Evolutionary conservation across 2,113 vertebrate species (phyloP).

Genomic region (Oenanthe melanoleuca): DNA sequence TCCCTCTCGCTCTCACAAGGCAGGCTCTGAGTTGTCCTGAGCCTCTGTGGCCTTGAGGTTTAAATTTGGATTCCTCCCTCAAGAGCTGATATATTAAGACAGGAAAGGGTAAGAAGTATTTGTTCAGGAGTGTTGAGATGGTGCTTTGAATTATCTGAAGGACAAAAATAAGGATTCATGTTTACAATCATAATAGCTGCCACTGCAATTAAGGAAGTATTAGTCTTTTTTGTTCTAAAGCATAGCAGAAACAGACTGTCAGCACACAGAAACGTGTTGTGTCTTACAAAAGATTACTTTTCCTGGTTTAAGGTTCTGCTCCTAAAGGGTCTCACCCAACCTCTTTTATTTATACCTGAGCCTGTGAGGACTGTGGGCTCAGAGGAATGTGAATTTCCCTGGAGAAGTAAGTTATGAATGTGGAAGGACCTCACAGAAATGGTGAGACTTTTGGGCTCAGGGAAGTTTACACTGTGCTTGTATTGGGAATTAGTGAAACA

Average conservation of each 20-base stretch:
- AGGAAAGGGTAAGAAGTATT: not conserved
- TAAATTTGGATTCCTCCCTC: conserved; percentile 12
- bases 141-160: not conserved
- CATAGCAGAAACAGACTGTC: not conserved
- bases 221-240: not conserved
- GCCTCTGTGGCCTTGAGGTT: not conserved
- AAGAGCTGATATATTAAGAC: not conserved
- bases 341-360: not conserved
- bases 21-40: not conserved
- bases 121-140: not conserved
- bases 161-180: not conserved
- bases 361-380: not conserved
- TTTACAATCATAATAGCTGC: not conserved
- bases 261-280: not conserved
- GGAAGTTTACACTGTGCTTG: not conserved
- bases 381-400: not conserved
- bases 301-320: not conserved
- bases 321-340: not conserved
- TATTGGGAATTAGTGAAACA: not conserved
- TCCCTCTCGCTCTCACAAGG: not conserved
- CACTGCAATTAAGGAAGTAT: not conserved
- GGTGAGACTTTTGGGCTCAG: not conserved
- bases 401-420: not conserved
- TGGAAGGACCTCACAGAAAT: not conserved
- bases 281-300: not conserved